These are phyloP conservation scores for Pollenia labialis DNA, from an alignment of 2,888 invertebrate genomes.

Conservation along the genomic window DNA sequence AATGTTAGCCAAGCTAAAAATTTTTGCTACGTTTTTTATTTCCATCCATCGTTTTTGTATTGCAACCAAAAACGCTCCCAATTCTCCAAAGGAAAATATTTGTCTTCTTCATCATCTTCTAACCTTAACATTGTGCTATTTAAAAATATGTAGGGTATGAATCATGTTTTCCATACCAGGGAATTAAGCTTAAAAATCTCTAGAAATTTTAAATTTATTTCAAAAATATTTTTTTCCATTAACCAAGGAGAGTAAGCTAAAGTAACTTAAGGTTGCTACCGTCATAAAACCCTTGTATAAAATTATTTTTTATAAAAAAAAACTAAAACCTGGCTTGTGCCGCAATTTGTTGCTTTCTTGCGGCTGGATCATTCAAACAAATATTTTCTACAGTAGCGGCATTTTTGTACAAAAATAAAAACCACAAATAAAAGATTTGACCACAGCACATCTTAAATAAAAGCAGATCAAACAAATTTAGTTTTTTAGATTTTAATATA, in stretches of 20 bases:
- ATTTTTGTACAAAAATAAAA: constrained; percentile 23
- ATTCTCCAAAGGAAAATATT: constrained; percentile 71
- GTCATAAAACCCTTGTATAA: constrained; percentile 49
- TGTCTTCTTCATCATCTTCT: constrained; percentile 19
- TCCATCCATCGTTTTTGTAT: not conserved
- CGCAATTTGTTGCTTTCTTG: constrained; percentile 58
- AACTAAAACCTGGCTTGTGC: constrained; percentile 62
- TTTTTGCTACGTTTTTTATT: not conserved
- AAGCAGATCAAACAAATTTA: constrained; percentile 57
- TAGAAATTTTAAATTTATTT: not conserved
- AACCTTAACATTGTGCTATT: constrained; percentile 50
- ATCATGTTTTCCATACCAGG: constrained; percentile 55
- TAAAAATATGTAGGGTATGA: constrained; percentile 60
- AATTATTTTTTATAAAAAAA: constrained; percentile 44
- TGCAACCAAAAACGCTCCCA: constrained; percentile 66
- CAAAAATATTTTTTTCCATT: constrained; percentile 30
- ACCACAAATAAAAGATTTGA: constrained; percentile 70
- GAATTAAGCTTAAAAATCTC: not conserved
- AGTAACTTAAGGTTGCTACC: not conserved
- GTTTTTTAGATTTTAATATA: constrained; percentile 50
- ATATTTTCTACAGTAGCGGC: constrained; percentile 69
- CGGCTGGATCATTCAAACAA: constrained; percentile 3
- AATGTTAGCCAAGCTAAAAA: constrained; percentile 52
- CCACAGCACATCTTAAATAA: constrained; percentile 54
- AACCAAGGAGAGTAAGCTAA: constrained; percentile 13